phyloP scores from a whole-genome alignment of 2,113 vertebrate species.

The Oncorhynchus nerka region DNA sequence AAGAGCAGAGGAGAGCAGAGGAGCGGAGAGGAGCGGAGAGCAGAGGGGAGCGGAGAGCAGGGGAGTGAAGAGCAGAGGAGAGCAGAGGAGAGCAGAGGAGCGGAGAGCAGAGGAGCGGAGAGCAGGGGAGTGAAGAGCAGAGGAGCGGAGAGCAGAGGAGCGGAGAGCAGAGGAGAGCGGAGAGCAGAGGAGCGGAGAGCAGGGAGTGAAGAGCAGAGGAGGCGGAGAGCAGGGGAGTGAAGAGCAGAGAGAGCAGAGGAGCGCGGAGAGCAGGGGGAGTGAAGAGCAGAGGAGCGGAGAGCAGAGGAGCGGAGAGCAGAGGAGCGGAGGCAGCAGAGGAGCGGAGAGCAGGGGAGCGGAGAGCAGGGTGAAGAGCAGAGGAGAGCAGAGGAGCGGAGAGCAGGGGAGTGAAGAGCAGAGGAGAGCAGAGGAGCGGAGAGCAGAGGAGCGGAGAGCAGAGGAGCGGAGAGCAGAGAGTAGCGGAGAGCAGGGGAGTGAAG shows the following conservation, averaged over 20 bases:
- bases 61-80: too few species aligned
- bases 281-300: not conserved
- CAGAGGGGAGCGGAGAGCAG: too few species aligned
- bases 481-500: not conserved
- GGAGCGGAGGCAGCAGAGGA: not conserved
- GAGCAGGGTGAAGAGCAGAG: too few species aligned
- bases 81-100: not conserved
- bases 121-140: not conserved
- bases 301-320: not conserved
- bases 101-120: not conserved
- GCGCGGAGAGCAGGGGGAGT: too few species aligned
- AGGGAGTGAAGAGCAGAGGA: too few species aligned
- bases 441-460: not conserved
- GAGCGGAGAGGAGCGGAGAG: too few species aligned
- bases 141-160: not conserved
- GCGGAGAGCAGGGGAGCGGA: not conserved
- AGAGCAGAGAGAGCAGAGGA: too few species aligned
- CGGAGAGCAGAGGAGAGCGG: not conserved
- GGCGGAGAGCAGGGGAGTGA: too few species aligned
- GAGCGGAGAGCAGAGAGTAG: not conserved
- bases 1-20: not conserved
- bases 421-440: not conserved
- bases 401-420: fast-evolving
- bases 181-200: not conserved
- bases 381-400: too few species aligned